phyloP scores from a whole-genome alignment of 2,113 vertebrate species.

The Zosterops lateralis region DNA sequence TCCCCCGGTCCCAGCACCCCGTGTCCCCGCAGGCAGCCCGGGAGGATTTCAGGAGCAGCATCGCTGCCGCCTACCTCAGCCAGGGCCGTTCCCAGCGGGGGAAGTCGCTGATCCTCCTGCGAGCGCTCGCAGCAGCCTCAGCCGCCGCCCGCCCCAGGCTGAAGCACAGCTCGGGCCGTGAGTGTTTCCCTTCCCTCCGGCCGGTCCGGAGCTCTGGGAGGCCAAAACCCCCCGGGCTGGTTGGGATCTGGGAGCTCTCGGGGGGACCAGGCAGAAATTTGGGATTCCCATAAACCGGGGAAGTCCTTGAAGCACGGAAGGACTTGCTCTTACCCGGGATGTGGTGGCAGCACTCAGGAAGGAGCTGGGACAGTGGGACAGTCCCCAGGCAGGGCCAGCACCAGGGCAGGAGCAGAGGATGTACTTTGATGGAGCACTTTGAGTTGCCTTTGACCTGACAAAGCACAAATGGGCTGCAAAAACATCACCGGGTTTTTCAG shows the following conservation, averaged over 20 bases:
- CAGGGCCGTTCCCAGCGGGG: background rate
- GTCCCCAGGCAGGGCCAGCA: background rate
- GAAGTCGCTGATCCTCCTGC: slow-evolving; percentile 10
- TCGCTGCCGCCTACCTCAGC: background rate
- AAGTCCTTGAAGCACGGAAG: fast-evolving
- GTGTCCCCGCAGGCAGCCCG: slow-evolving; percentile 28
- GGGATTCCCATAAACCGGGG: background rate
- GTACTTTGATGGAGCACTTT: fast-evolving
- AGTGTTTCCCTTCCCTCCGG: background rate
- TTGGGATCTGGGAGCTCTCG: fast-evolving
- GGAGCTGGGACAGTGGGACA: background rate
- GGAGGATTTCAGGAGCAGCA: slow-evolving; percentile 45
- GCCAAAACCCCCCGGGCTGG: background rate
- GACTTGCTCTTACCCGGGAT: background rate
- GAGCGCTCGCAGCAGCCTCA: background rate
- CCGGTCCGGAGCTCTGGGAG: background rate
- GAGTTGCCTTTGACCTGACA: background rate
- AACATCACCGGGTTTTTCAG: background rate
- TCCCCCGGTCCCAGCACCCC: background rate
- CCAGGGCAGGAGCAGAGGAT: too few relatives aligned
- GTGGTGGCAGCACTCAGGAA: fast-evolving
- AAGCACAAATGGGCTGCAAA: background rate
- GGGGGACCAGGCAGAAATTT: background rate
- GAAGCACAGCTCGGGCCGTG: slow-evolving; percentile 6
- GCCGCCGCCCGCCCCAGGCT: background rate